These are phyloP conservation scores for Heliconius ismenius DNA, from an alignment of 2,888 invertebrate species.

Conservation along the genomic window DNA sequence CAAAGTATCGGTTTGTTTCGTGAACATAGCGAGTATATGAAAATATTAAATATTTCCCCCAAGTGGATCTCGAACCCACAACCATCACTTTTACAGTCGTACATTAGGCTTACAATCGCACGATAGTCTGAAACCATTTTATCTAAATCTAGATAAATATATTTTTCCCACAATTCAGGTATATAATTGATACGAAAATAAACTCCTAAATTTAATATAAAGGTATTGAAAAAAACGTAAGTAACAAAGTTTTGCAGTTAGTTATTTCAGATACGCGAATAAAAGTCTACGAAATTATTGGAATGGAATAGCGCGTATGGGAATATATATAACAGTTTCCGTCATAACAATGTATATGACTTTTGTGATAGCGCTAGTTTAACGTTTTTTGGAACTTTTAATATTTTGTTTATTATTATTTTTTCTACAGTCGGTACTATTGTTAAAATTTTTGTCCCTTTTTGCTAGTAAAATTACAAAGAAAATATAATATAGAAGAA, in stretches of 20 bases:
- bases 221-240: conserved; percentile 3
- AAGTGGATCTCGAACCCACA: too few relatives aligned
- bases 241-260: conserved; percentile 11
- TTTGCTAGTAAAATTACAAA: too few relatives aligned
- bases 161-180: not conserved
- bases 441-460: too few relatives aligned
- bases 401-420: not conserved
- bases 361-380: conserved; percentile 14
- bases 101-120: too few relatives aligned
- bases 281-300: conserved; percentile 33
- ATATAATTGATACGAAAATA: conserved; percentile 2
- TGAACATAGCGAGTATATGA: too few relatives aligned
- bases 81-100: too few relatives aligned
- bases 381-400: not conserved
- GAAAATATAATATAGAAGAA: too few relatives aligned
- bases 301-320: conserved; percentile 25
- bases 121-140: too few relatives aligned
- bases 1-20: too few relatives aligned
- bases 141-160: too few relatives aligned
- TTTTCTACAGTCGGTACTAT: not conserved
- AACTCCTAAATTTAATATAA: conserved; percentile 7
- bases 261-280: conserved; percentile 28
- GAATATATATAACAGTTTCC: conserved; percentile 27
- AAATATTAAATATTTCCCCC: too few relatives aligned
- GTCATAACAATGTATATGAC: conserved; percentile 23